Conservation (phyloP, 2,113 vertebrate genomes). For the Bos taurus region ARS-UCD2.0 NC_037332.1:19949001-19949500, state of each 20-base stretch:
- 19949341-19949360: neutral
- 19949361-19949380: neutral
- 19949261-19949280: conserved; percentile 57
- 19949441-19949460: neutral
- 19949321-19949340: conserved; percentile 20
- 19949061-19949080: conserved; percentile 19
- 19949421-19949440: neutral
- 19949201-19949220: conserved; percentile 59
- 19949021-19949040: conserved; percentile 28
- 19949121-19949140: conserved; percentile 51
- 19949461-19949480: neutral
- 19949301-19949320: conserved; percentile 6
- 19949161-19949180: conserved; percentile 59
- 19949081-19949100: conserved; percentile 42
- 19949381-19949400: conserved; percentile 23
- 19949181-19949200: conserved; percentile 68
- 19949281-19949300: conserved; percentile 42
- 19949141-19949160: conserved; percentile 66
- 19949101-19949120: conserved; percentile 54
- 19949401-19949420: conserved; percentile 5
- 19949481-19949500: neutral
- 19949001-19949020: conserved; percentile 57
- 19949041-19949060: conserved; percentile 22
- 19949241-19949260: conserved; percentile 66
- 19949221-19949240: conserved; percentile 1